Evolutionary conservation across 2,113 vertebrate species (phyloP), one percentile per base, ranked within the genome.

Genomic region (Lipophrys pholis): DNA sequence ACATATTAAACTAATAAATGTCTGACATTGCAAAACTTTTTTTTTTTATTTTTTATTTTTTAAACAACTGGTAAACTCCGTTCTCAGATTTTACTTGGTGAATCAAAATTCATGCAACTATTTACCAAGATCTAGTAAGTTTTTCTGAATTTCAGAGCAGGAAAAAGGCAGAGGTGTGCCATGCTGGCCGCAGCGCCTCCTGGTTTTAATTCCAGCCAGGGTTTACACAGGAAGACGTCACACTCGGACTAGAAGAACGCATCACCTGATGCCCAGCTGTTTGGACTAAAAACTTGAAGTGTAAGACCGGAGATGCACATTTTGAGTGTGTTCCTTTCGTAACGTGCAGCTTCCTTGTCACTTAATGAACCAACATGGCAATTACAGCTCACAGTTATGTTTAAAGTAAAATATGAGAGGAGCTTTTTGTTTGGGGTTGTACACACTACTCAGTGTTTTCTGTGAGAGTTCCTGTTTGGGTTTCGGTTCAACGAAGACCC

Each of bases 401-500:
- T 68, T 39, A 21, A 11, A 15, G 21, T 21, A 1, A 49, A 30
- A 45, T 6, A 3, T 42, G 11, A 21, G 7, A 0, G 11, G 11
- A 30, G 21, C 21, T 30, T 30, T 30, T 30, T 30, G 21, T 30
- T 30, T 66, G 16, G 8, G 15, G 6, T 9, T 50, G 21, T 2
- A 2, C 11, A n/a, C 38, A 42, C 6, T 16, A 30, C 12, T 8
- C 30, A 8, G 14, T 66, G 40, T 68, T 55, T 64, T 65, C 14
- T 38, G 38, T 42, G 7, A 2, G 35, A 64, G 12, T 64, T 77
- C 11, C 30, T 58, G n/a, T 56, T 75, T 42, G 59, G 36, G 10
- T 59, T 68, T 62, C 14, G 78, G 50, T 38, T 50, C 12, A 71
- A 63, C 57, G 42, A 57, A 78, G 51, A 57, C 43, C 62, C 54